Percentiles rank a stretch among this genome's conserved stretches.
phyloP scores from a whole-genome alignment of 2,888 invertebrate genomes.

The Apoda limacodes region DNA sequence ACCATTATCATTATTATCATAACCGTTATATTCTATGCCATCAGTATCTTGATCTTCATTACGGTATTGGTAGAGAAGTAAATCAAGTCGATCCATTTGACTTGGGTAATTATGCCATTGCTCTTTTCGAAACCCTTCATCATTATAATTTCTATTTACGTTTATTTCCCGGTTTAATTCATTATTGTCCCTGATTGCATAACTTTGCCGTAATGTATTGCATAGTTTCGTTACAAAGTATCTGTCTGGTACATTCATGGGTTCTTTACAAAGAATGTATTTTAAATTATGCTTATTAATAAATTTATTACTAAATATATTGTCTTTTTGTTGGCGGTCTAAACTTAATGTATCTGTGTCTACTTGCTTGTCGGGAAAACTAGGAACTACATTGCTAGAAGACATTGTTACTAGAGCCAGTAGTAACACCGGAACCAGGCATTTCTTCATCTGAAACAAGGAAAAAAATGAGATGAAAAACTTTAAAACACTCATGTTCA shows the following conservation, averaged over 20 bases:
- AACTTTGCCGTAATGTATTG: conserved; percentile 21
- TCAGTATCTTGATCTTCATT: too few species aligned
- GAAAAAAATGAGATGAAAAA: too few species aligned
- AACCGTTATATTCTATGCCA: too few species aligned
- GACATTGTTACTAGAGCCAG: conserved; percentile 47
- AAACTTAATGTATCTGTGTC: conserved; percentile 29
- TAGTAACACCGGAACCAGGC: conserved; percentile 40
- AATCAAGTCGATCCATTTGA: conserved; percentile 49
- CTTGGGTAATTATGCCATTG: conserved; percentile 59
- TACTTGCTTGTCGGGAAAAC: conserved; percentile 31
- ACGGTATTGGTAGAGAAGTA: conserved; percentile 26
- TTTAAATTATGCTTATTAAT: conserved; percentile 33
- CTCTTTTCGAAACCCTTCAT: conserved; percentile 47
- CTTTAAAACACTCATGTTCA: too few species aligned
- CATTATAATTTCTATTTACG: conserved; percentile 21
- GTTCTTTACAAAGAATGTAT: conserved; percentile 37
- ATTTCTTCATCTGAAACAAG: conserved; percentile 55
- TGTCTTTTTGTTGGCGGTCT: conserved; percentile 42
- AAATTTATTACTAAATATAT: conserved; percentile 43
- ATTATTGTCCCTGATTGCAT: conserved; percentile 26
- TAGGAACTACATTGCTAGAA: conserved; percentile 50
- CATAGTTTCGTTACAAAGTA: conserved; percentile 17
- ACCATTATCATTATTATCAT: conserved; percentile 22
- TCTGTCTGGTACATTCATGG: conserved; percentile 21
- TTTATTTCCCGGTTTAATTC: conserved; percentile 25